A percentile compares a stretch with the other conserved stretches of the same genome.
Conservation (phyloP, 2,113 vertebrate species). For the Serilophus lunatus region DNA sequence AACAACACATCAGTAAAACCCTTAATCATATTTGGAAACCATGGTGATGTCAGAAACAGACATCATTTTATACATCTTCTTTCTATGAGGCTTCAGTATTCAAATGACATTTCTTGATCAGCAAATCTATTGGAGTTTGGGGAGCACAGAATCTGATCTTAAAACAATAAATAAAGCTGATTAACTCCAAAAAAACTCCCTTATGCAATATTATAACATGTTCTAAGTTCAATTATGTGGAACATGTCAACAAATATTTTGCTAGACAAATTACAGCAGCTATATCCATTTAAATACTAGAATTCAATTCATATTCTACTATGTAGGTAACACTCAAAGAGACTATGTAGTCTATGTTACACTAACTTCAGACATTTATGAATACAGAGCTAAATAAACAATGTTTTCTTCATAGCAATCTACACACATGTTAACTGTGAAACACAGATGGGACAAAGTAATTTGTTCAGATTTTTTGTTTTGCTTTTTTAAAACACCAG, state of each 20-base stretch:
- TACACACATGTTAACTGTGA: not conserved
- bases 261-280: not conserved
- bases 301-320: not conserved
- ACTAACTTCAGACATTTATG: not conserved
- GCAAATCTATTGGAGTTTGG: not conserved
- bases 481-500: not conserved
- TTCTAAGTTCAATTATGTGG: not conserved
- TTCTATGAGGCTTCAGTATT: not conserved
- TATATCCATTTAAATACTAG: not conserved
- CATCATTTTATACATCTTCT: not conserved
- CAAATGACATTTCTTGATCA: not conserved
- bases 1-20: not conserved
- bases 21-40: not conserved
- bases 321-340: not conserved
- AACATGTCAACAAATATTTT: not conserved
- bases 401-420: not conserved
- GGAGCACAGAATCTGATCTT: not conserved
- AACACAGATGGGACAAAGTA: not conserved
- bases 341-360: not conserved
- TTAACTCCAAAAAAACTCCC: not conserved
- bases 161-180: not conserved
- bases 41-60: not conserved
- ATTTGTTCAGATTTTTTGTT: no score
- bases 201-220: no score
- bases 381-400: not conserved